phyloP scores from a whole-genome alignment of 92 coral and sea anemone genomes.

The Porites rus region DNA sequence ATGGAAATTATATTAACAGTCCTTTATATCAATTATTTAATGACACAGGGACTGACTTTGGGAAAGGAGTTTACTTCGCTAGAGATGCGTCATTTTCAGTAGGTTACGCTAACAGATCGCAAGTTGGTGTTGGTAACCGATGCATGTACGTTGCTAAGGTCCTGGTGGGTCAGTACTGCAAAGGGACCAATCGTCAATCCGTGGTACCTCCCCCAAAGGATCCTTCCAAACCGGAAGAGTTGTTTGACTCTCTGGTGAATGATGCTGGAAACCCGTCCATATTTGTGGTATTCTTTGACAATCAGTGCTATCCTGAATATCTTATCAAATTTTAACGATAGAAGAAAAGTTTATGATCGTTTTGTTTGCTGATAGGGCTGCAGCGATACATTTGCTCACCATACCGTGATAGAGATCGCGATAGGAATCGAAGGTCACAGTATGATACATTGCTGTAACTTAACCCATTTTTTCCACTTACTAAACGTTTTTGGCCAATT shows the following conservation, averaged over 20 bases:
- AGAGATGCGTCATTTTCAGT: constrained; percentile 55
- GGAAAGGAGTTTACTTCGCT: constrained; percentile 70
- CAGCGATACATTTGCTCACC: too few relatives aligned
- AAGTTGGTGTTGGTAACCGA: not conserved
- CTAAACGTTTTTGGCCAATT: too few relatives aligned
- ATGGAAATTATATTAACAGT: too few relatives aligned
- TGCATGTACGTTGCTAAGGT: constrained; percentile 64
- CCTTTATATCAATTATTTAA: too few relatives aligned
- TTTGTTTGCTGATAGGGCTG: too few relatives aligned
- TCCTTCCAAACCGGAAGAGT: constrained; percentile 11
- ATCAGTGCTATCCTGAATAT: constrained; percentile 86
- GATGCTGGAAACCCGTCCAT: constrained; percentile 58
- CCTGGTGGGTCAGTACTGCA: constrained; percentile 42
- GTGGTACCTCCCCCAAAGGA: constrained; percentile 50
- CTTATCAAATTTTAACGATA: constrained; percentile 41
- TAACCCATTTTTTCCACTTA: too few relatives aligned
- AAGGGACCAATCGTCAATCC: constrained; percentile 5
- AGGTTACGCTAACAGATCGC: not conserved
- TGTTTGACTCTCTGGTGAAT: constrained; percentile 72
- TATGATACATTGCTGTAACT: too few relatives aligned
- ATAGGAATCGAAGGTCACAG: too few relatives aligned
- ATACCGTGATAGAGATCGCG: too few relatives aligned
- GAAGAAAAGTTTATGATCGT: too few relatives aligned
- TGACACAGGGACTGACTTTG: constrained; percentile 1
- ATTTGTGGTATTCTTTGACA: constrained; percentile 81